Conservation (phyloP, 2,888 invertebrate genomes). For the Andrena camellia region DNA sequence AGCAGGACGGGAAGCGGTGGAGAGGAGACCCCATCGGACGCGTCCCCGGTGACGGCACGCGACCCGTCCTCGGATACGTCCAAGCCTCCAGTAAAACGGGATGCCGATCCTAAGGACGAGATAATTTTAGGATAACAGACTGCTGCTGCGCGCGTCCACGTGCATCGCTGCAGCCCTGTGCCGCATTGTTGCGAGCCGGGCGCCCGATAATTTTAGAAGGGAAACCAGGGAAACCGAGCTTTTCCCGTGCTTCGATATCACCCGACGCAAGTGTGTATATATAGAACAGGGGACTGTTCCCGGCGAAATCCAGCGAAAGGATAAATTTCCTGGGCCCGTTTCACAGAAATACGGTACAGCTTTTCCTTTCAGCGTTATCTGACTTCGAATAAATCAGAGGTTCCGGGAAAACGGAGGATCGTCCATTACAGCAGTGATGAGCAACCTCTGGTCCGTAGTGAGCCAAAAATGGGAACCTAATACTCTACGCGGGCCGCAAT, state of each 20-base stretch:
- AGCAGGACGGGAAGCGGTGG: not conserved
- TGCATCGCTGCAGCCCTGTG: slow-evolving; percentile 58
- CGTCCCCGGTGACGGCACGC: slow-evolving; percentile 59
- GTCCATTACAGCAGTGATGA: not conserved
- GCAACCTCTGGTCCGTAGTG: too few relatives aligned
- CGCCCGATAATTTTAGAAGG: slow-evolving; percentile 62
- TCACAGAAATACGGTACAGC: slow-evolving; percentile 8
- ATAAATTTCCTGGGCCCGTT: not conserved
- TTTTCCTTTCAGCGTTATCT: slow-evolving; percentile 1
- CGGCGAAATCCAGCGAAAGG: not conserved
- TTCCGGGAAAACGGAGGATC: not conserved
- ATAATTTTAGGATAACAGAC: slow-evolving; percentile 79
- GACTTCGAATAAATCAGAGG: slow-evolving; percentile 11
- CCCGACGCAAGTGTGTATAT: not conserved
- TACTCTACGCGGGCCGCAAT: too few relatives aligned
- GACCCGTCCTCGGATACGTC: slow-evolving; percentile 57
- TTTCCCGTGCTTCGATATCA: slow-evolving; percentile 44
- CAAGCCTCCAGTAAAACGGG: slow-evolving; percentile 59
- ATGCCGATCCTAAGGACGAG: slow-evolving; percentile 74
- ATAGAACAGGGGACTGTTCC: not conserved
- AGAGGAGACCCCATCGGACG: not conserved
- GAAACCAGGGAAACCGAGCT: slow-evolving; percentile 47
- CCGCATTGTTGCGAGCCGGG: slow-evolving; percentile 54
- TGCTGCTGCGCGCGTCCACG: slow-evolving; percentile 80
- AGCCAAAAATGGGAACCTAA: too few relatives aligned